These are phyloP conservation scores for Abramis brama DNA, from an alignment of 2,113 vertebrate species.

Conservation along the genomic window DNA sequence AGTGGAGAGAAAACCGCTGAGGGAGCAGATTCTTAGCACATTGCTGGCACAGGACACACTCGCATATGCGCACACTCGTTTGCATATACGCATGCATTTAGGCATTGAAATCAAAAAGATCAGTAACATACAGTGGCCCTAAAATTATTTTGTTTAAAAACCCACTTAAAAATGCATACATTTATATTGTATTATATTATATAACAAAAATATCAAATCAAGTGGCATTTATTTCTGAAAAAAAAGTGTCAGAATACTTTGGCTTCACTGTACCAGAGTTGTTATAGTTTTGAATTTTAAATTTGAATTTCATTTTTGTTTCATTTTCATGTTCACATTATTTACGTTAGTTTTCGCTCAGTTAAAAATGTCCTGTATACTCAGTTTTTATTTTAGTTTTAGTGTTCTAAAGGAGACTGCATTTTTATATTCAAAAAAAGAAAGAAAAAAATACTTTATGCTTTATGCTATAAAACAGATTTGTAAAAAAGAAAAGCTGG, in stretches of 20 bases:
- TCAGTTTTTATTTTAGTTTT: neutral
- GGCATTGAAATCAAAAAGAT: neutral
- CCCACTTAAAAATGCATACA: neutral
- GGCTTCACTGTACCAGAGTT: no score
- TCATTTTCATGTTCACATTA: neutral
- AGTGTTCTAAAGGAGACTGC: neutral
- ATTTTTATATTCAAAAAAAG: neutral
- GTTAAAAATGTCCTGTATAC: neutral
- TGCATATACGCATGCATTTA: neutral
- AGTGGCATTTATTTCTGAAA: neutral
- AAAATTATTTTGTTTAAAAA: neutral
- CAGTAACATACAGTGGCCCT: neutral
- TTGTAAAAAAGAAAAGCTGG: neutral
- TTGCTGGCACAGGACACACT: constrained; percentile 36
- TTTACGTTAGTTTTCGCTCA: neutral
- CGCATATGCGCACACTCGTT: constrained; percentile 27
- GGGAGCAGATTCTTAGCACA: constrained; percentile 71
- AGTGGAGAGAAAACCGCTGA: constrained; percentile 70
- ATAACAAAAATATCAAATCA: neutral
- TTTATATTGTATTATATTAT: no score
- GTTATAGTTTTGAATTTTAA: neutral
- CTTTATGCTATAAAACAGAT: no score
- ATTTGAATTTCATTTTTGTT: neutral
- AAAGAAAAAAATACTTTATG: neutral
- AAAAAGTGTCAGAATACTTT: neutral